Base-by-base conservation (phyloP, 1,140 invertebrate genomes). In the Neelides sp. region DNA sequence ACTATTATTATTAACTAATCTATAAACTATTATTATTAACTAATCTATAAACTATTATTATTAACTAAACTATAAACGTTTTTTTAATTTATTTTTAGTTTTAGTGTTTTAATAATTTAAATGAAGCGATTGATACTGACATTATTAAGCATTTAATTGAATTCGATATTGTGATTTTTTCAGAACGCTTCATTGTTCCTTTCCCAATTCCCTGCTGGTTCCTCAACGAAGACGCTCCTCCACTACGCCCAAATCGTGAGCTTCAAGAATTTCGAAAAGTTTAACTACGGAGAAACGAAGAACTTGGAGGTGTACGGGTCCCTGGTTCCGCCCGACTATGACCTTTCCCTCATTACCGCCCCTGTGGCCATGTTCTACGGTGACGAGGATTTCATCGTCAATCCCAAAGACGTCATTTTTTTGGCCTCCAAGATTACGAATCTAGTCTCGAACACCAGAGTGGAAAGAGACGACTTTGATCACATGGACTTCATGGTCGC, bases 351-450 rank as follows among this genome's bases (percentile, higher is more conserved):
- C 39, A 71, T 82, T 5, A 69, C 60, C 12, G 66, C 73, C 13
- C 81, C 78, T 13, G 69, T 78, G 1, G 74, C 73, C 0, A 55
- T 83, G 1, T 78, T 79, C 54, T 80, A 73, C 55, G 75, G 75
- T 23, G 64, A 73, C 4, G 72, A 75, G 17, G 82, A 84, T 54
- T 62, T 51, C 36, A 58, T 71, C 3, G 66, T 68, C 34, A 66
- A 67, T 59, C 63, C 64, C 20, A 34, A 51, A 39, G 54, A 63
- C 42, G 51, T 64, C 10, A 17, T 24, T 8, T n/a, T 15, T 8
- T 30, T 61, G 34, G 19, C 47, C 10, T 23, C 12, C 19, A 19
- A 46, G n/a, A 32, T 78, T n/a, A 62, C 63, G 0, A 73, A 74
- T 58, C 58, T 65, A 2, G 58, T 71, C 0, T 66, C 65, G 17